Evolutionary conservation across 2,113 vertebrate species (phyloP).

Genomic region (Vombatus ursinus): DNA sequence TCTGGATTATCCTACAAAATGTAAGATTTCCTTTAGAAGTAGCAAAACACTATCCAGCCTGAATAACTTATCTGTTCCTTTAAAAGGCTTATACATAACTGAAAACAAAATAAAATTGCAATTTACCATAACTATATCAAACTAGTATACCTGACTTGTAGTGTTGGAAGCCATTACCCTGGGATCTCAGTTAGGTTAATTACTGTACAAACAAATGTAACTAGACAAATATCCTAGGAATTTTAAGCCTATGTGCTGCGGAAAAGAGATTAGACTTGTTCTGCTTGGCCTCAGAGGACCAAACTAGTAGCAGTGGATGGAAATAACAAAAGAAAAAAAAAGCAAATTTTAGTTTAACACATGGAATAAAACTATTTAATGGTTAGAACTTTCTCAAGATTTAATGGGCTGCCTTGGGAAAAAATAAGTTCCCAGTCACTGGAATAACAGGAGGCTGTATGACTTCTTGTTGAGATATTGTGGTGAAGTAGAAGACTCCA

Average conservation of each 20-base stretch:
- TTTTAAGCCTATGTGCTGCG: background rate
- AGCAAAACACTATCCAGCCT: conserved; percentile 19
- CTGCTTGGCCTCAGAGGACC: background rate
- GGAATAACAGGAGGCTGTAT: background rate
- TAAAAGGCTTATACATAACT: conserved; percentile 54
- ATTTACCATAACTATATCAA: conserved; percentile 61
- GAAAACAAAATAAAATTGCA: conserved; percentile 49
- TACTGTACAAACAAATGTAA: conserved; percentile 72
- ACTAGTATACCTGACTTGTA: conserved; percentile 58
- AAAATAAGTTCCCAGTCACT: background rate
- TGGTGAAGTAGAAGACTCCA: background rate
- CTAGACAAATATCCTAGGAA: background rate
- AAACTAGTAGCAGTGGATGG: background rate
- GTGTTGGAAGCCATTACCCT: conserved; percentile 64
- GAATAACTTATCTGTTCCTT: conserved; percentile 50
- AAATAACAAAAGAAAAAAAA: background rate
- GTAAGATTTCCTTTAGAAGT: background rate
- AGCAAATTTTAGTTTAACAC: background rate
- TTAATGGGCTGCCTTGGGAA: background rate
- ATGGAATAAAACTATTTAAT: background rate
- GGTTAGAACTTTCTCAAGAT: background rate
- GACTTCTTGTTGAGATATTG: background rate
- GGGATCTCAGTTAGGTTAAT: conserved; percentile 67
- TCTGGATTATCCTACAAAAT: conserved; percentile 12
- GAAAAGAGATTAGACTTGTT: background rate